Evolutionary conservation across 2,113 vertebrate genomes (phyloP).

Genomic region (Morone saxatilis): DNA sequence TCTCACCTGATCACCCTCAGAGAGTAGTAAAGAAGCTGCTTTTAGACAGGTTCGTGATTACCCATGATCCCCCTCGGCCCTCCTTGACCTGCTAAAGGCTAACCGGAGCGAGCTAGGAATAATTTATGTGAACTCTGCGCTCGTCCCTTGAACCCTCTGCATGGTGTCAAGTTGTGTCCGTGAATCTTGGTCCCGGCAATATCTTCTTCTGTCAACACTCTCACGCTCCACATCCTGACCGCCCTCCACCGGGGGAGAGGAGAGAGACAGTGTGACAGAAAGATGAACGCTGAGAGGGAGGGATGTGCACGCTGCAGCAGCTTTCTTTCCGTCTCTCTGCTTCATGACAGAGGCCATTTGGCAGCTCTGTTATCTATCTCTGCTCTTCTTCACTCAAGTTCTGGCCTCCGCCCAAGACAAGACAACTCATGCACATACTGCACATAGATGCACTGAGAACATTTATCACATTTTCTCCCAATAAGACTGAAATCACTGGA

Average conservation of each 20-base stretch:
- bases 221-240: slow-evolving; percentile 63
- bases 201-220: slow-evolving; percentile 79
- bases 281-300: slow-evolving; percentile 25
- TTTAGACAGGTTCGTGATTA: slow-evolving; percentile 49
- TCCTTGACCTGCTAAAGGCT: slow-evolving; percentile 53
- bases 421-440: slow-evolving; percentile 28
- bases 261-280: not conserved
- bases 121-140: slow-evolving; percentile 57
- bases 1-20: slow-evolving; percentile 42
- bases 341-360: slow-evolving; percentile 62
- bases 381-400: slow-evolving; percentile 64
- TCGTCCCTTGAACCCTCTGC: slow-evolving; percentile 54
- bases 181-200: slow-evolving; percentile 58
- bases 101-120: slow-evolving; percentile 32
- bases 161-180: slow-evolving; percentile 53
- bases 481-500: not conserved
- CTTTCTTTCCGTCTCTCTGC: slow-evolving; percentile 21
- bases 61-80: slow-evolving; percentile 40
- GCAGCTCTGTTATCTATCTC: slow-evolving; percentile 61
- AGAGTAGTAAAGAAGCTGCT: slow-evolving; percentile 49
- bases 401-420: slow-evolving; percentile 44
- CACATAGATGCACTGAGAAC: not conserved
- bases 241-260: slow-evolving; percentile 40
- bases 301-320: slow-evolving; percentile 19
- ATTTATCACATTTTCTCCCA: slow-evolving; percentile 26